Evolutionary conservation across 2,113 vertebrate species (phyloP).

Genomic region (Zosterops hypoxanthus): DNA sequence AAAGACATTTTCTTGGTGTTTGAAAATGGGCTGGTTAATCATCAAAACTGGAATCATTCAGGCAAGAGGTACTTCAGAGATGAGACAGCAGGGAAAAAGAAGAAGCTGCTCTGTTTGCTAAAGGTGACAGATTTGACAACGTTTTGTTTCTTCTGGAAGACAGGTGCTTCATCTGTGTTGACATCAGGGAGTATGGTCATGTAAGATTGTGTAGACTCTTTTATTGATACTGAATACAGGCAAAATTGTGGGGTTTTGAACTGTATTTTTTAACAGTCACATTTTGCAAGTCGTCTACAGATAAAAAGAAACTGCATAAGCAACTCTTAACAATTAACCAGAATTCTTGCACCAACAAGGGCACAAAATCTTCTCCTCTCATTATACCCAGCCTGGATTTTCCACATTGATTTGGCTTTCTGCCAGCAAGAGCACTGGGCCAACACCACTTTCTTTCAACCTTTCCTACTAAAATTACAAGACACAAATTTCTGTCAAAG

Average conservation of each 20-base stretch:
- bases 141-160: background rate
- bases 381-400: slow-evolving; percentile 27
- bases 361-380: slow-evolving; percentile 37
- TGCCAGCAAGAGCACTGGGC: background rate
- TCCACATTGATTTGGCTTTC: slow-evolving; percentile 15
- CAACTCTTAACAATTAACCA: slow-evolving; percentile 45
- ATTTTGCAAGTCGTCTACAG: background rate
- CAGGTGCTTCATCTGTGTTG: background rate
- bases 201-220: background rate
- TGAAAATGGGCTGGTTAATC: slow-evolving; percentile 30
- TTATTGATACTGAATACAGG: background rate
- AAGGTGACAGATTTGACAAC: slow-evolving; percentile 3
- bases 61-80: background rate
- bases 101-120: background rate
- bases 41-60: slow-evolving; percentile 35
- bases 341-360: background rate
- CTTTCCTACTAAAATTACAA: background rate
- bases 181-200: background rate
- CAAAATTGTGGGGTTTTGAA: background rate
- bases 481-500: slow-evolving; percentile 16
- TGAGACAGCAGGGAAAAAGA: background rate
- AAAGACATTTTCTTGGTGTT: slow-evolving; percentile 11
- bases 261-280: background rate
- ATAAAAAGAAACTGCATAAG: background rate
- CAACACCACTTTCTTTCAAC: slow-evolving; percentile 22